These are phyloP conservation scores for Pristionchus maxplancki DNA, from an alignment of 2,888 invertebrate genomes.

Conservation along the genomic window DNA sequence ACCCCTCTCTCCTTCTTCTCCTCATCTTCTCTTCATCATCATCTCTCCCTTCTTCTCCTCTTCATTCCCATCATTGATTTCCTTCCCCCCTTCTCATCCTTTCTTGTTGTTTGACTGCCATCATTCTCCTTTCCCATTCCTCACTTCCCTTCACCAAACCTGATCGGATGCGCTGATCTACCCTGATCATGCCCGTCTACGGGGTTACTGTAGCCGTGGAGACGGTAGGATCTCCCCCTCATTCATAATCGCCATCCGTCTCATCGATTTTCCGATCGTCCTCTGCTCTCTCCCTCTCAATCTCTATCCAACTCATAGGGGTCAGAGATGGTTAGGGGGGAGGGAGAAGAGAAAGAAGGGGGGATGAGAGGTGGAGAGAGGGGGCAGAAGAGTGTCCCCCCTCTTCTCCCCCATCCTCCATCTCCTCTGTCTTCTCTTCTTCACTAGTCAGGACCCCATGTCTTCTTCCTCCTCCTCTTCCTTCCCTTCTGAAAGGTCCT, in stretches of 20 bases:
- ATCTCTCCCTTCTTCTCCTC: neutral
- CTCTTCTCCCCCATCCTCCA: neutral
- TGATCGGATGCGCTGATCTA: neutral
- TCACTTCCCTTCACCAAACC: neutral
- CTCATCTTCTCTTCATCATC: conserved; percentile 13
- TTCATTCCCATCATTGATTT: conserved; percentile 40
- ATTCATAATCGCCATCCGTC: neutral
- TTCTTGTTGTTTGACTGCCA: conserved; percentile 9
- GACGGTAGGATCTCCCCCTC: conserved; percentile 2
- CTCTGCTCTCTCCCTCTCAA: conserved; percentile 22
- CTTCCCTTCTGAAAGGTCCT: conserved; percentile 3
- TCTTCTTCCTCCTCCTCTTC: conserved; percentile 17
- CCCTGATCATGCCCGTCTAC: neutral
- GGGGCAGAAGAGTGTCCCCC: neutral
- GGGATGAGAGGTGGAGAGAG: conserved; percentile 13
- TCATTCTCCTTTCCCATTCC: neutral
- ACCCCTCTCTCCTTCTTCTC: neutral
- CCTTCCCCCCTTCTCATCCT: conserved; percentile 17
- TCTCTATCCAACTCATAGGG: conserved; percentile 34
- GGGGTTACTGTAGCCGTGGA: neutral
- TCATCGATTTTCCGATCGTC: conserved; percentile 7
- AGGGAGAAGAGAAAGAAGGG: conserved; percentile 21
- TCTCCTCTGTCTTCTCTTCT: conserved; percentile 42
- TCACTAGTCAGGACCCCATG: neutral
- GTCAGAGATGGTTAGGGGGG: conserved; percentile 15